These are phyloP conservation scores for Tyto alba DNA, from an alignment of 2,113 vertebrate genomes.

Conservation along the genomic window DNA sequence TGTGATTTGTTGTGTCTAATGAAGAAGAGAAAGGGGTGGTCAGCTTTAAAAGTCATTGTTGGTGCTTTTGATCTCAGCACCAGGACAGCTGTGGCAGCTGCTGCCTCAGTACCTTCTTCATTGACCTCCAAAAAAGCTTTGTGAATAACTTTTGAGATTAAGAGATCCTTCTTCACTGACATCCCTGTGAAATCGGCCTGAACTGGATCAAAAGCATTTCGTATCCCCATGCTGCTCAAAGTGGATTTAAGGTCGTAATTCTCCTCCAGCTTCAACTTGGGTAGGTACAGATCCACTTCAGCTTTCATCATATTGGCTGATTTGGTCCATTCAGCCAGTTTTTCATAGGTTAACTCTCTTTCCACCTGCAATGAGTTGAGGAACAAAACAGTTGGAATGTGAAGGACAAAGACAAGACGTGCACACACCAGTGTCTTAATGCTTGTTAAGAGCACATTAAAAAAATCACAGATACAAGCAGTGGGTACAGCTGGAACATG, in stretches of 20 bases:
- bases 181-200: constrained; percentile 82
- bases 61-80: constrained; percentile 40
- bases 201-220: constrained; percentile 65
- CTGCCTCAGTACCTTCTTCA: constrained; percentile 87
- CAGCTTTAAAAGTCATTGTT: constrained; percentile 38
- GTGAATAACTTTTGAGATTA: constrained; percentile 83
- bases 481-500: neutral
- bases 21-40: constrained; percentile 76
- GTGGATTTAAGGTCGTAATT: constrained; percentile 73
- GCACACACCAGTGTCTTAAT: neutral
- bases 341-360: constrained; percentile 74
- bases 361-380: constrained; percentile 72
- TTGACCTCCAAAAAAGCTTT: constrained; percentile 87
- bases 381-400: neutral
- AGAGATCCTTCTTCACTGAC: constrained; percentile 74
- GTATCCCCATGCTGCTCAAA: constrained; percentile 80
- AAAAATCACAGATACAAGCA: neutral
- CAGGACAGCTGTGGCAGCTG: constrained; percentile 73
- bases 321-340: constrained; percentile 77
- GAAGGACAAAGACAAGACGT: neutral
- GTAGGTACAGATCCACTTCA: constrained; percentile 73
- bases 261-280: constrained; percentile 81
- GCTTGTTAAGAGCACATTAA: neutral
- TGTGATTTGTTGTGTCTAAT: constrained; percentile 70
- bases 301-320: constrained; percentile 66